Percentiles rank a stretch among this genome's conserved stretches.
Evolutionary conservation across 1,140 invertebrate species (phyloP).

Genomic region (Oryctes rhinoceros): DNA sequence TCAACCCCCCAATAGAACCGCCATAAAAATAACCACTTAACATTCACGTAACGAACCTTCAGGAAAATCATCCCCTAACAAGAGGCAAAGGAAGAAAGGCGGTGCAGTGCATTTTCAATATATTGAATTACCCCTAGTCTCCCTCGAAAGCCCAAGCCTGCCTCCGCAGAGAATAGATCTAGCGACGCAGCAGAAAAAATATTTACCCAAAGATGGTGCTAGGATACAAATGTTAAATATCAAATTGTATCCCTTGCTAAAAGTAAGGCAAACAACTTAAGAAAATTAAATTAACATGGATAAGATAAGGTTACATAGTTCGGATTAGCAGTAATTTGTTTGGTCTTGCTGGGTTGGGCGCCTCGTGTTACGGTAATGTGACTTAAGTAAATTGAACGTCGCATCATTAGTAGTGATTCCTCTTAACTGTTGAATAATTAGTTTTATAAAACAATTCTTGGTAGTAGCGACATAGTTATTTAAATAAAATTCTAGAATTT

Average conservation of each 20-base stretch:
- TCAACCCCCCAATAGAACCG: not conserved
- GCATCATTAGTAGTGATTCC: too few species aligned
- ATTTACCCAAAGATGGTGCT: not conserved
- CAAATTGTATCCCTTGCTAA: not conserved
- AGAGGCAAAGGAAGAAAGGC: not conserved
- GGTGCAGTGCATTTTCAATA: not conserved
- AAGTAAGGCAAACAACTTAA: not conserved
- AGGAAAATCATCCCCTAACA: not conserved
- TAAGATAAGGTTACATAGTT: not conserved
- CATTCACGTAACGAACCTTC: constrained; percentile 1
- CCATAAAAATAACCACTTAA: constrained; percentile 10
- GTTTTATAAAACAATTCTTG: too few species aligned
- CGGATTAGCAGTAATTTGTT: not conserved
- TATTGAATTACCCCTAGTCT: not conserved
- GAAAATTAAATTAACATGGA: constrained; percentile 1
- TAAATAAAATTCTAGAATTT: too few species aligned
- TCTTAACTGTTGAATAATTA: too few species aligned
- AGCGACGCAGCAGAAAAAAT: not conserved
- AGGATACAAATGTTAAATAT: not conserved
- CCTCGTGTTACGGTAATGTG: not conserved
- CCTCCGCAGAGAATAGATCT: not conserved
- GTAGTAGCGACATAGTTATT: too few species aligned
- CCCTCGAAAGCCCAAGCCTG: not conserved
- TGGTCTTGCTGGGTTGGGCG: not conserved
- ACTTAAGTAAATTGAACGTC: too few species aligned